A percentile compares a stretch with the other conserved stretches of the same genome.
Evolutionary conservation across 1,140 invertebrate genomes (phyloP).

Genomic region (Pogonomyrmex californicus): DNA sequence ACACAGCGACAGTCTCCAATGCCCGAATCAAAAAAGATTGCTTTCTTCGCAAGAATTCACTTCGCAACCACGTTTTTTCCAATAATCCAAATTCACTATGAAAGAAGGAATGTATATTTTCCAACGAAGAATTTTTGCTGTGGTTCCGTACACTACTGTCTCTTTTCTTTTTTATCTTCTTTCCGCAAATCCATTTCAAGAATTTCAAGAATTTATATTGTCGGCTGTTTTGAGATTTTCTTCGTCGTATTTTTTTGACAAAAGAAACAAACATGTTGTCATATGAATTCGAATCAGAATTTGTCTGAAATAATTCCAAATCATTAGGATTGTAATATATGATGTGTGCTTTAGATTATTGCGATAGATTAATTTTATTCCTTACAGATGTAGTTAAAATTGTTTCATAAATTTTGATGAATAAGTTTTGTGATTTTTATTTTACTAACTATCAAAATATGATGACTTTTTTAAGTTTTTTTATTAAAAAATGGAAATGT

Average conservation of each 20-base stretch:
- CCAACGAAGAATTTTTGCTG: conserved; percentile 64
- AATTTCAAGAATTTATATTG: conserved; percentile 52
- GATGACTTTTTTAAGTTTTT: neutral
- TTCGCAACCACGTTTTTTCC: conserved; percentile 72
- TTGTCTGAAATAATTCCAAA: neutral
- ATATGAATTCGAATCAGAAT: neutral
- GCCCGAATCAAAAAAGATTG: conserved; percentile 56
- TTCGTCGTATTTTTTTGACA: conserved; percentile 2
- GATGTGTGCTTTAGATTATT: neutral
- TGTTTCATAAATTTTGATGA: neutral
- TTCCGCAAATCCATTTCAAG: neutral
- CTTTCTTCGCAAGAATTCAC: conserved; percentile 68
- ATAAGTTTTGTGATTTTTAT: neutral
- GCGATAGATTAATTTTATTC: conserved; percentile 16
- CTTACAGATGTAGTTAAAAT: neutral
- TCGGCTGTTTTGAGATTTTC: conserved; percentile 4
- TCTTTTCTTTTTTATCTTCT: neutral
- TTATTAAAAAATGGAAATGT: neutral
- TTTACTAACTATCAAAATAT: neutral
- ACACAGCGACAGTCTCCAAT: conserved; percentile 43
- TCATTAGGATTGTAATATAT: neutral
- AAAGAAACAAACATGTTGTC: neutral
- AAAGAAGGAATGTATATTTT: conserved; percentile 77
- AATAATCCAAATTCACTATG: conserved; percentile 75
- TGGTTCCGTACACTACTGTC: conserved; percentile 7